Evolutionary conservation across 2,113 vertebrate species (phyloP), one percentile per base, ranked within the genome.

Genomic region (Percopsis transmontana): DNA sequence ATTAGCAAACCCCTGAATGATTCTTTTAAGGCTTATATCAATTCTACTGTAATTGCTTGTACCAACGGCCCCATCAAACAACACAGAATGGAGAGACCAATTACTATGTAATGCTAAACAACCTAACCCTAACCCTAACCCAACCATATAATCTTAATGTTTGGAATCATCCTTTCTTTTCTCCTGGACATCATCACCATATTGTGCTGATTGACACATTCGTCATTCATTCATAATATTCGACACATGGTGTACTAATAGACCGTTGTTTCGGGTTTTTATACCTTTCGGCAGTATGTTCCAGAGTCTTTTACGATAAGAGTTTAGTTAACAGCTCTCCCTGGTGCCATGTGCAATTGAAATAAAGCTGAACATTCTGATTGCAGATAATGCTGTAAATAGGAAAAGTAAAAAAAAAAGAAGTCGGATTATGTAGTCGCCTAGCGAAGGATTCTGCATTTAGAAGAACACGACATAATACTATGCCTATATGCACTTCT

Each of bases 361-460:
- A 90, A 84, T 70, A 82, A 88, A 69, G 68, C 84, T 73, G 71
- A 87, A 81, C 73, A 38, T 81, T 72, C 86, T 84, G 87, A 90
- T 89, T 60, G 79, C 66, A 85, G 81, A 88, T 87, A 85, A 86
- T 76, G 80, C 70, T 65, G 61, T 73, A 66, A 77, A 79, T 68
- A 82, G 82, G 78, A 87, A 87, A 82, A 76, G 77, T 73, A 68
- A 78, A 68, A 79, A 12, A 82, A 90, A 85, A 66, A 72, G 80
- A 66, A 81, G 84, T 65, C 62, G 57, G 68, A 64, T 83, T 82
- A 75, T 82, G 79, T 79, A 83, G 82, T 80, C 60, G 77, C 70
- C 56, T 47, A 76, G 42, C 72, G 77, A 86, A 74, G 76, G 66
- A 84, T 76, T 67, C 72, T 60, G 72, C 65, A 67, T 72, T 76